Evolutionary conservation across 2,113 vertebrate species (phyloP).

Genomic region (Candoia aspera): DNA sequence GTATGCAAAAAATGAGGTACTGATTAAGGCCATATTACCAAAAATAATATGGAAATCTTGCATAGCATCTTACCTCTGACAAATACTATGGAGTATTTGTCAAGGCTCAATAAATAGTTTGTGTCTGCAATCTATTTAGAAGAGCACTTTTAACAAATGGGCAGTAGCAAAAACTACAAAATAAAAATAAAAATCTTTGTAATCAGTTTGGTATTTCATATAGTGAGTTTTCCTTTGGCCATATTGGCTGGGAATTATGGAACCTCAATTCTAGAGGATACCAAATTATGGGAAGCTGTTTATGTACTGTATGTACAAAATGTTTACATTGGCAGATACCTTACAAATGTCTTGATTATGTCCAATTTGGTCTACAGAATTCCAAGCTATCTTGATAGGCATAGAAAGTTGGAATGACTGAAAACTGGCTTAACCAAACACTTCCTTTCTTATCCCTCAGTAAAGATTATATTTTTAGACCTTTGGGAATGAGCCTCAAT

Average conservation of each 20-base stretch:
- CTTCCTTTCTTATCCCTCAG: not conserved
- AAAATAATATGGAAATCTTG: slow-evolving; percentile 33
- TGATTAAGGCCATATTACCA: slow-evolving; percentile 37
- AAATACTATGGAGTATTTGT: not conserved
- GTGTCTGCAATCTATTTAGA: not conserved
- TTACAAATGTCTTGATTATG: not conserved
- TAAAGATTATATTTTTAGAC: not conserved
- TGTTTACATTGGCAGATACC: not conserved
- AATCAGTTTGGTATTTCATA: not conserved
- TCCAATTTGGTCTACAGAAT: not conserved
- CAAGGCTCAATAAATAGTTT: not conserved
- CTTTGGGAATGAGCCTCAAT: not conserved
- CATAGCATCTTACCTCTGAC: slow-evolving; percentile 12
- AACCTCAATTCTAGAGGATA: not conserved
- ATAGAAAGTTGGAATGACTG: not conserved
- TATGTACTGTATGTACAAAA: not conserved
- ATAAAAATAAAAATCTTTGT: not conserved
- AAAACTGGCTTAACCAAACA: not conserved
- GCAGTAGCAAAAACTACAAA: not conserved
- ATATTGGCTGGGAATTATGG: not conserved
- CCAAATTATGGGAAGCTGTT: not conserved
- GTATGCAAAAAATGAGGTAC: slow-evolving; percentile 54
- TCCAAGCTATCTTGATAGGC: not conserved
- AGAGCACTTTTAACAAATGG: not conserved
- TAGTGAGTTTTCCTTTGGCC: not conserved